These are phyloP conservation scores for Melipona bicolor DNA, from an alignment of 2,888 invertebrate genomes.

Conservation along the genomic window DNA sequence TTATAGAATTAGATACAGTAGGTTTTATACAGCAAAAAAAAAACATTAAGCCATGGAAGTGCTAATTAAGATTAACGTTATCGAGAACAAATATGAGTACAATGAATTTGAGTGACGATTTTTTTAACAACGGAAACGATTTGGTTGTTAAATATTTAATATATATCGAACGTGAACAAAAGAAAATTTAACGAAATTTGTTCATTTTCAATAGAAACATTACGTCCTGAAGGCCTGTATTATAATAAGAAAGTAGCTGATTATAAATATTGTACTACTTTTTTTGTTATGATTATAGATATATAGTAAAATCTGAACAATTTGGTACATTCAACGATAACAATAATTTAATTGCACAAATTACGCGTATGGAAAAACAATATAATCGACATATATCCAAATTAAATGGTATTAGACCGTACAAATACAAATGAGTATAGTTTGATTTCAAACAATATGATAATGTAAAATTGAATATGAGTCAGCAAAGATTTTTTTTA, in stretches of 20 bases:
- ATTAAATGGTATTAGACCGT: conserved; percentile 3
- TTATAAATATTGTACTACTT: conserved; percentile 45
- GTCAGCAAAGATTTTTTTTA: conserved; percentile 22
- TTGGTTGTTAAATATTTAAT: conserved; percentile 32
- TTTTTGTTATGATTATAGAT: conserved; percentile 48
- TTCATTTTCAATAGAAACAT: conserved; percentile 59
- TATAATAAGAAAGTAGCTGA: conserved; percentile 64
- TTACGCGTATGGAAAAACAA: conserved; percentile 4
- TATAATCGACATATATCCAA: conserved; percentile 6
- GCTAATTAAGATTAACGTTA: conserved; percentile 58
- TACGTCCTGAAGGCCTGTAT: conserved; percentile 66
- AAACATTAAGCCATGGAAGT: conserved; percentile 52
- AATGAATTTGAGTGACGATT: conserved; percentile 68
- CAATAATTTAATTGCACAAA: conserved; percentile 19
- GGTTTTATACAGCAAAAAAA: conserved; percentile 73
- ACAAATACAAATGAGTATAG: conserved; percentile 5
- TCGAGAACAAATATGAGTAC: conserved; percentile 73
- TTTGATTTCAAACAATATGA: conserved; percentile 20
- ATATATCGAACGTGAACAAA: conserved; percentile 16
- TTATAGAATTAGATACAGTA: conserved; percentile 55
- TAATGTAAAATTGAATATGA: conserved; percentile 13
- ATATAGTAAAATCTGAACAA: conserved; percentile 28
- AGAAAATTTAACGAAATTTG: conserved; percentile 22
- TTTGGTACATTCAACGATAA: conserved; percentile 27
- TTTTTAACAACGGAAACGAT: conserved; percentile 25